Evolutionary conservation across 2,797 vertebrate species (phyloP).

Genomic region (Micrastur ruficollis): DNA sequence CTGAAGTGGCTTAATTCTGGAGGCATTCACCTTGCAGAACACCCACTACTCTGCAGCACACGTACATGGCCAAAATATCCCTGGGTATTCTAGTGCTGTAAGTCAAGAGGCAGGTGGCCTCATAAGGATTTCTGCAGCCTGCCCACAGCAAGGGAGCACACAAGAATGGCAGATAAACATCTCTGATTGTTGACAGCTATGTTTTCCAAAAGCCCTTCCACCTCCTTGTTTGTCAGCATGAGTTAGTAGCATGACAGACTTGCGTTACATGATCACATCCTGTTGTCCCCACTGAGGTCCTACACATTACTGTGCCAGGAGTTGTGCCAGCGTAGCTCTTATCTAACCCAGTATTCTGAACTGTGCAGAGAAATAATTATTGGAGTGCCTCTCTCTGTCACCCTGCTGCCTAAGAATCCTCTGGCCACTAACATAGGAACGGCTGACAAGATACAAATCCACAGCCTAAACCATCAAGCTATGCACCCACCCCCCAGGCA

Average conservation of each 20-base stretch:
- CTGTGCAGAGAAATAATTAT: background rate
- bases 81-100: background rate
- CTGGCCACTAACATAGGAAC: background rate
- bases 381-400: background rate
- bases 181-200: background rate
- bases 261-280: background rate
- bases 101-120: background rate
- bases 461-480: background rate
- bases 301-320: background rate
- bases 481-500: background rate
- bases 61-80: background rate
- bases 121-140: background rate
- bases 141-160: background rate
- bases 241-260: background rate
- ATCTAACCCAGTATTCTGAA: background rate
- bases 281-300: background rate
- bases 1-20: background rate
- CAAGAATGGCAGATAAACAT: background rate
- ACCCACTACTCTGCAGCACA: background rate
- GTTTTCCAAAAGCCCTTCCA: background rate
- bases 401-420: background rate
- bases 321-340: background rate
- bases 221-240: background rate
- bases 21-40: background rate
- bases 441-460: background rate